A percentile compares a stretch with the other conserved stretches of the same genome.
Conservation (phyloP, 1,140 invertebrate species). For the Capitella teleta region DNA sequence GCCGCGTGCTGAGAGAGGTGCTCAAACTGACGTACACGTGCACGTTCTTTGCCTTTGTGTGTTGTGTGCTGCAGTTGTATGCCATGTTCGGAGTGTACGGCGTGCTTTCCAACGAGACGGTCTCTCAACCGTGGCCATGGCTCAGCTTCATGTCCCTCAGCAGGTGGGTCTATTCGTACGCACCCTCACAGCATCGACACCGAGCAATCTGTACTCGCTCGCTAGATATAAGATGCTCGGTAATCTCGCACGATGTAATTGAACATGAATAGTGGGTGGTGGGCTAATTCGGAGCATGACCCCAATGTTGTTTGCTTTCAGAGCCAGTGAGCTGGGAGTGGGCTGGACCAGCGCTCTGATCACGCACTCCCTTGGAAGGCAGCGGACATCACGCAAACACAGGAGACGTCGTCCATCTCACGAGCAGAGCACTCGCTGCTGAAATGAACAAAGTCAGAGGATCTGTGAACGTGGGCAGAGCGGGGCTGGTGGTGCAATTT, state of each 20-base stretch:
- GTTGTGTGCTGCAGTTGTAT: conserved; percentile 11
- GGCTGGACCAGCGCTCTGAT: conserved; percentile 2
- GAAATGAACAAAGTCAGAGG: no score
- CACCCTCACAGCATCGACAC: not conserved
- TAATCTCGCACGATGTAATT: not conserved
- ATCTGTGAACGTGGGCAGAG: no score
- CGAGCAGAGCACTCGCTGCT: no score
- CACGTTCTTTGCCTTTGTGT: conserved; percentile 6
- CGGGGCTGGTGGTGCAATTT: no score
- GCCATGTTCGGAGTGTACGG: conserved; percentile 15
- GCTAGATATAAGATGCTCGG: not conserved
- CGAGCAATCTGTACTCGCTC: not conserved
- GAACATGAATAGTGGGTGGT: not conserved
- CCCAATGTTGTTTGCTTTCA: not conserved
- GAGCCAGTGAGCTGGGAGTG: conserved; percentile 2
- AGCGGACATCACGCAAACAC: not conserved
- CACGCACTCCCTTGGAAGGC: conserved; percentile 2
- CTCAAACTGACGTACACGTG: conserved; percentile 7
- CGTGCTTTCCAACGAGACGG: conserved; percentile 8
- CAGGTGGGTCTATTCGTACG: conserved; percentile 8
- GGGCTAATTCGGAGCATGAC: not conserved
- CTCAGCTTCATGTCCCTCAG: conserved; percentile 7
- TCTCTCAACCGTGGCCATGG: conserved; percentile 12
- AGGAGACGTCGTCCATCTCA: no score
- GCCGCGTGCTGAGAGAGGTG: conserved; percentile 5